Evolutionary conservation across 2,888 invertebrate genomes (phyloP).

Genomic region (Lycocerus yunnanus): DNA sequence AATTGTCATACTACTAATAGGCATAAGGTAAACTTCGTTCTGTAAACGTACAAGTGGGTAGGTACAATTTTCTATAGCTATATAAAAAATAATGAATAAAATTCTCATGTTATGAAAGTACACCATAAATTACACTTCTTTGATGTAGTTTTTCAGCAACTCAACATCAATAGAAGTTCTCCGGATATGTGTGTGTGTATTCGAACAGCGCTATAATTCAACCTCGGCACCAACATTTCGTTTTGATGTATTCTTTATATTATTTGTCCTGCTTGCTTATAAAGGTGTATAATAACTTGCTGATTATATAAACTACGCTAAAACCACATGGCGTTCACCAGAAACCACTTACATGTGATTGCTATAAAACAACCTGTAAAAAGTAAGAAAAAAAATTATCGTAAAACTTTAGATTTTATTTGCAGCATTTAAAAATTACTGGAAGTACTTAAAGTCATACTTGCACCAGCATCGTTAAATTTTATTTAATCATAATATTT

Average conservation of each 20-base stretch:
- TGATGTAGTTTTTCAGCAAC: constrained; percentile 22
- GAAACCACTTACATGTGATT: neutral
- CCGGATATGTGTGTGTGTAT: constrained; percentile 26
- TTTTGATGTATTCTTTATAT: constrained; percentile 19
- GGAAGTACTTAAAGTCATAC: neutral
- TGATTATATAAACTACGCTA: constrained; percentile 14
- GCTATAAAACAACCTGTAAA: neutral
- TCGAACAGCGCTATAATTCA: constrained; percentile 18
- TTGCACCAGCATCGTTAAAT: neutral
- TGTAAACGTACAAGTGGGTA: neutral
- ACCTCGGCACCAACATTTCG: constrained; percentile 14
- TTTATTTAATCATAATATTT: neutral
- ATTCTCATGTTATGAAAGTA: constrained; percentile 22
- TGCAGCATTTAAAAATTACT: neutral
- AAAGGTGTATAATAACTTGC: constrained; percentile 14
- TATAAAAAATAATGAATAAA: constrained; percentile 19
- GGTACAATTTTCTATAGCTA: neutral
- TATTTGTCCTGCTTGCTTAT: constrained; percentile 15
- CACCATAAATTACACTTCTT: constrained; percentile 31
- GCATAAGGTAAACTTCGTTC: neutral
- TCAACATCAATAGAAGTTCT: constrained; percentile 26
- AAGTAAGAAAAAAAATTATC: neutral
- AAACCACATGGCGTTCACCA: neutral
- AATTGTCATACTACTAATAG: neutral
- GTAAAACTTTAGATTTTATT: neutral